phyloP scores from a whole-genome alignment of 1,140 invertebrate genomes.

The Drosophila ohnishii region DNA sequence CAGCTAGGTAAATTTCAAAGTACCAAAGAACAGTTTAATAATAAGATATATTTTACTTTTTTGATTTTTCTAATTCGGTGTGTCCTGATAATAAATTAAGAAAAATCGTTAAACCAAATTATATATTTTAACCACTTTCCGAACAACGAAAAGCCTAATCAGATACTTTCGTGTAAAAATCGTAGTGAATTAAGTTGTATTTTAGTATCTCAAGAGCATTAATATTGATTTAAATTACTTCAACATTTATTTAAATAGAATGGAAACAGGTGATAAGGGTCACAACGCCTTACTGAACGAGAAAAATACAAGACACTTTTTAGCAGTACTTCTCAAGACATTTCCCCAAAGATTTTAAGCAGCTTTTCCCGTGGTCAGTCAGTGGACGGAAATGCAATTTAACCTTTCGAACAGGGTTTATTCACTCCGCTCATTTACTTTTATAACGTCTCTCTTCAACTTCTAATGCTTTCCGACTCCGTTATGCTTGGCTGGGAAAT shows the following conservation, averaged over 20 bases:
- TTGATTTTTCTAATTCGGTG: no score
- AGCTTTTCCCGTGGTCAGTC: background rate
- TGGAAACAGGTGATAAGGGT: background rate
- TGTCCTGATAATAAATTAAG: no score
- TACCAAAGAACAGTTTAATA: no score
- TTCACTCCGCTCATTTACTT: background rate
- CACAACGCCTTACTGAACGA: no score
- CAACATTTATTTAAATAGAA: background rate
- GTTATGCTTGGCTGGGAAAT: constrained; percentile 15
- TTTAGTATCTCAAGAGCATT: background rate
- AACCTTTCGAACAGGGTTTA: background rate
- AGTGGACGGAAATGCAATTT: background rate
- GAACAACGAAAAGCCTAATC: no score
- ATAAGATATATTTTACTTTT: no score
- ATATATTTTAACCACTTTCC: no score
- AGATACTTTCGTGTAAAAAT: no score
- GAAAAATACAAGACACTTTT: background rate
- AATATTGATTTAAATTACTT: background rate
- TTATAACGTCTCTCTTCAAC: no score
- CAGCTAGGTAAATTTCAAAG: background rate
- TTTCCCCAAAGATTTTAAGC: background rate
- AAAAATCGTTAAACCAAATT: no score
- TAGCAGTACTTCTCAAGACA: background rate
- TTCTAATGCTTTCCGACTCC: constrained; percentile 14
- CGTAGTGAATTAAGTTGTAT: no score